phyloP scores from a whole-genome alignment of 2,888 invertebrate genomes.

The Eutolmus rufibarbis region DNA sequence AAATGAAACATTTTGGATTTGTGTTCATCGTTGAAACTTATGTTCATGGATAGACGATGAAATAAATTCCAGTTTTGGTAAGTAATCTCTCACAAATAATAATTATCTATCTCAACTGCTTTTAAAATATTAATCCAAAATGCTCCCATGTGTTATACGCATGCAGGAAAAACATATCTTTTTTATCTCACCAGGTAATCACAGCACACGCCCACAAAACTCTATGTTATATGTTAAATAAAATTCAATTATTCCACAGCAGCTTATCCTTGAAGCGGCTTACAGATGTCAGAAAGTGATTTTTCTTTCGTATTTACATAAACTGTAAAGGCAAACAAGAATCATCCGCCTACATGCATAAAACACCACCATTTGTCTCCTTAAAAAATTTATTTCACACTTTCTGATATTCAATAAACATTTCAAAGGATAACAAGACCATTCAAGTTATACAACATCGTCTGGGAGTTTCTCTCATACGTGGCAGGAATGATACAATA shows the following conservation, averaged over 20 bases:
- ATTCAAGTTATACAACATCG: background rate
- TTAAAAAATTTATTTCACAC: background rate
- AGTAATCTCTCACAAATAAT: too few species aligned
- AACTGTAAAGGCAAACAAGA: background rate
- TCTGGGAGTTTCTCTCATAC: background rate
- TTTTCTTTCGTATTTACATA: background rate
- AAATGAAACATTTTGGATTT: background rate
- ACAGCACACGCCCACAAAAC: background rate
- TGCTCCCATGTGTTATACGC: background rate
- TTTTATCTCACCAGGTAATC: background rate
- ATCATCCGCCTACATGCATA: background rate
- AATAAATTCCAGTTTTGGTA: background rate
- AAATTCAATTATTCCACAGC: background rate
- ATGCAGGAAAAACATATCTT: background rate
- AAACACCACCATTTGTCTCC: background rate
- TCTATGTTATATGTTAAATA: background rate
- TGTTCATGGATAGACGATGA: background rate
- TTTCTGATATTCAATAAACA: background rate
- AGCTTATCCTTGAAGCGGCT: background rate
- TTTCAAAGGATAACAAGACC: background rate
- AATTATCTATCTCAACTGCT: background rate
- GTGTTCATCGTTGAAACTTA: background rate
- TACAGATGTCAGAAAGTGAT: background rate
- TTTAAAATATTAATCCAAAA: background rate
- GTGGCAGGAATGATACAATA: background rate